Evolutionary conservation across 2,797 vertebrate genomes (phyloP).

Genomic region (Microtus californicus): DNA sequence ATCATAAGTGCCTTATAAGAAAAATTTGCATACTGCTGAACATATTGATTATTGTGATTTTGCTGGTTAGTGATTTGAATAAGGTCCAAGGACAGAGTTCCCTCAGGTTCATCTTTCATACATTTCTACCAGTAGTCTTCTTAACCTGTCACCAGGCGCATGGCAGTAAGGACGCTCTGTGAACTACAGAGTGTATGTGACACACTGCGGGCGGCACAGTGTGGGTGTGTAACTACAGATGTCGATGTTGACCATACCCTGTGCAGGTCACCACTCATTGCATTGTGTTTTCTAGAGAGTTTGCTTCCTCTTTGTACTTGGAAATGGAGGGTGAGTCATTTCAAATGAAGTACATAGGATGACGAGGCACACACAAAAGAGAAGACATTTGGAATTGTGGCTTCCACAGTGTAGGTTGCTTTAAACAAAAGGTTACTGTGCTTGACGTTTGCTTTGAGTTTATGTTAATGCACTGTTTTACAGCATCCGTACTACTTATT

Average conservation of each 20-base stretch:
- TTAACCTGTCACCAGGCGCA: neutral
- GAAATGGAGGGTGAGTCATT: neutral
- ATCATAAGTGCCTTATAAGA: neutral
- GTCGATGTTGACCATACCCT: neutral
- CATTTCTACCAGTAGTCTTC: neutral
- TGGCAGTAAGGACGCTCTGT: neutral
- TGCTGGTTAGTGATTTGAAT: neutral
- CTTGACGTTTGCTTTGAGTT: slow-evolving; percentile 11
- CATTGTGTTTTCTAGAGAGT: neutral
- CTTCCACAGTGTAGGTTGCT: neutral
- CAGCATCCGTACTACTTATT: neutral
- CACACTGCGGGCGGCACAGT: neutral
- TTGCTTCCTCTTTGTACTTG: neutral
- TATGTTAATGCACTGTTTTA: neutral
- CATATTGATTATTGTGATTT: neutral
- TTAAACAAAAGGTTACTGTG: neutral
- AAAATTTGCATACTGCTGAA: neutral
- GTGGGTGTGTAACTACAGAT: neutral
- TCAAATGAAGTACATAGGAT: neutral
- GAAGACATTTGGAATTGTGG: neutral
- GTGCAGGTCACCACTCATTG: neutral
- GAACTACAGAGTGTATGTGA: neutral
- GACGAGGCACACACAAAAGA: neutral
- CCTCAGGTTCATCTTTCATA: neutral
- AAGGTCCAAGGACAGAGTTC: neutral